Base-by-base conservation (phyloP, 2,797 vertebrate species). In the Coendou prehensilis region DNA sequence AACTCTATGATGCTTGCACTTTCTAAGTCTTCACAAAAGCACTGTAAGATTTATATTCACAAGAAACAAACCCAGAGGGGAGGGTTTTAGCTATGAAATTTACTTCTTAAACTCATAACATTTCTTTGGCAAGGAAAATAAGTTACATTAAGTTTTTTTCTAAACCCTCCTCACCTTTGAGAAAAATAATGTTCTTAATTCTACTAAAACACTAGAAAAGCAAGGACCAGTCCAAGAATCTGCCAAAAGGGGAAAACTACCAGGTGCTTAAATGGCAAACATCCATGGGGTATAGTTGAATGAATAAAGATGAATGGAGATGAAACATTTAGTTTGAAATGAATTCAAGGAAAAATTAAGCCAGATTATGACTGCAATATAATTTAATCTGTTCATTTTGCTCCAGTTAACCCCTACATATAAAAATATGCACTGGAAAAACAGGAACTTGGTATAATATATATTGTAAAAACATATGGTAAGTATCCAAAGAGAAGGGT, bases 261-360 rank as follows among this genome's bases (percentile, higher is more conserved):
- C 97, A 96, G 92, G 98, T 98, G 98, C 97, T 98, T 98, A 95
- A 79, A 97, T 97, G 96, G 98, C 98, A 97, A 97, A 97, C 96
- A 83, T 0, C 64, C 98, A 98, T 37, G 91, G 98, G 97, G 97
- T 64, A 94, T 28, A 91, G 61, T 88, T 97, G 96, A 97, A 94
- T n/a, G 2, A 92, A 93, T 94, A 89, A 28, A 98, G 97, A 97
- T 93, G 98, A 98, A 95, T 97, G 96, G 81, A 96, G 94, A 97
- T 96, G 75, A 67, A 96, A 78, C 88, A 41, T 98, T 98, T 89
- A 89, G 96, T 91, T 97, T 97, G 95, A 96, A 98, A 97, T 94
- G 75, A 85, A 95, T 95, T 98, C 97, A 97, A 97, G 14, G 76
- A 63, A 89, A 98, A 97, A 97, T 67, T 97, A 95, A 97, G 91